A percentile compares a stretch with the other conserved stretches of the same genome.
phyloP scores from a whole-genome alignment of 1,140 invertebrate genomes.

The Chionoecetes opilio region DNA sequence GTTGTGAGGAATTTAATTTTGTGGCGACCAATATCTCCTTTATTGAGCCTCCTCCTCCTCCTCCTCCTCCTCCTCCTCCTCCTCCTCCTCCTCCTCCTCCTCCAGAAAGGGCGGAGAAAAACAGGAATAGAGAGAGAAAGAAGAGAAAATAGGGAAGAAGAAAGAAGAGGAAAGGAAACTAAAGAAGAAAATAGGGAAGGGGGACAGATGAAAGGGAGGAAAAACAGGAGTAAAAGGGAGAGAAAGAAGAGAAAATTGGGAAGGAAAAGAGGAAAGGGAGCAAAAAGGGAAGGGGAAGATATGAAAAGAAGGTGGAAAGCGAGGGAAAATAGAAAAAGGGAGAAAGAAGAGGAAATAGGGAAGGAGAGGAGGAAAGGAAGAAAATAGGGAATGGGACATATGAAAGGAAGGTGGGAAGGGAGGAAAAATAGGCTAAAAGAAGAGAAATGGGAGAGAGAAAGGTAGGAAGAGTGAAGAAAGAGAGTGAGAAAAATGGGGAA shows the following conservation, averaged over 20 bases:
- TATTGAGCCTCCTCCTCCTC: background rate
- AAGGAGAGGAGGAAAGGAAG: background rate
- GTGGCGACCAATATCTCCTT: background rate
- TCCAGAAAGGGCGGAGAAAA: no score
- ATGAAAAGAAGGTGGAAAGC: background rate
- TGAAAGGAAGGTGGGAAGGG: no score
- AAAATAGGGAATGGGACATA: no score
- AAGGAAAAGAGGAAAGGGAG: background rate
- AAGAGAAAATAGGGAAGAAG: background rate
- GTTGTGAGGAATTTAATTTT: background rate
- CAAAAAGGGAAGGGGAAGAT: background rate
- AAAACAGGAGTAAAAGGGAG: no score
- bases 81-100: background rate
- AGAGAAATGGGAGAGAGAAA: no score
- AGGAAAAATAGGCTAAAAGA: no score
- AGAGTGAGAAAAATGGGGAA: background rate
- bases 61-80: slow-evolving; percentile 11
- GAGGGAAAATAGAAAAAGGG: background rate
- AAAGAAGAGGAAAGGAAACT: no score
- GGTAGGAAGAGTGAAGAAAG: background rate
- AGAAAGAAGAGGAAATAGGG: background rate
- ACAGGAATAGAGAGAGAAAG: background rate
- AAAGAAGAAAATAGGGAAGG: no score
- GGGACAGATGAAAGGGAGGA: no score
- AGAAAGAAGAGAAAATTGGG: background rate